Percentiles rank a stretch among this genome's conserved stretches.
Evolutionary conservation across 2,113 vertebrate genomes (phyloP).

Genomic region (Patagioenas fasciata): DNA sequence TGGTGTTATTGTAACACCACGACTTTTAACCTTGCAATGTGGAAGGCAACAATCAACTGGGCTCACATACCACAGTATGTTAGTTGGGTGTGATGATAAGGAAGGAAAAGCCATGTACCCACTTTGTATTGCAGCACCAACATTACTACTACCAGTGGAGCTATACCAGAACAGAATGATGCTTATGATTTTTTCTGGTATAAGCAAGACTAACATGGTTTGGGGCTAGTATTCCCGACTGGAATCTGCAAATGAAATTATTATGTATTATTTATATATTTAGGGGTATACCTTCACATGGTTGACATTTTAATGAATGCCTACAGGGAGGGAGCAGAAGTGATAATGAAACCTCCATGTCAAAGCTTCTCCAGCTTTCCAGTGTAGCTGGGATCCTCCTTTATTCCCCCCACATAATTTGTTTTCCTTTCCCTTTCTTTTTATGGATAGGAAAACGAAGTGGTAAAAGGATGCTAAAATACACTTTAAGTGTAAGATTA

Average conservation of each 20-base stretch:
- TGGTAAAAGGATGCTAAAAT: neutral
- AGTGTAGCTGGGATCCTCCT: neutral
- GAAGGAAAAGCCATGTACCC: neutral
- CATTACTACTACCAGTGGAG: neutral
- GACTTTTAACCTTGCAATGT: neutral
- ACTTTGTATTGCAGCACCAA: neutral
- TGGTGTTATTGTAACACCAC: neutral
- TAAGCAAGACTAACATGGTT: constrained; percentile 44
- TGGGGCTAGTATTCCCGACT: constrained; percentile 46
- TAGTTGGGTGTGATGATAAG: neutral
- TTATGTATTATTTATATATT: constrained; percentile 72
- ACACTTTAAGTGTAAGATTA: constrained; percentile 45
- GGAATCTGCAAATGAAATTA: constrained; percentile 51
- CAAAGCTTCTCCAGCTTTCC: constrained; percentile 47
- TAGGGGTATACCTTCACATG: constrained; percentile 44
- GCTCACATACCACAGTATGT: neutral
- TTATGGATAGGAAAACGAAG: neutral
- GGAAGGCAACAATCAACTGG: neutral
- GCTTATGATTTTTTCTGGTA: constrained; percentile 34
- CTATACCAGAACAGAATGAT: neutral
- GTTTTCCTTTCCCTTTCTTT: neutral
- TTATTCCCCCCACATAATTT: neutral
- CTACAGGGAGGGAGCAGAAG: constrained; percentile 56
- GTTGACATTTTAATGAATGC: constrained; percentile 75
- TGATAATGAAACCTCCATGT: constrained; percentile 66